phyloP scores from a whole-genome alignment of 2,113 vertebrate genomes.

The Cavia aperea region DNA sequence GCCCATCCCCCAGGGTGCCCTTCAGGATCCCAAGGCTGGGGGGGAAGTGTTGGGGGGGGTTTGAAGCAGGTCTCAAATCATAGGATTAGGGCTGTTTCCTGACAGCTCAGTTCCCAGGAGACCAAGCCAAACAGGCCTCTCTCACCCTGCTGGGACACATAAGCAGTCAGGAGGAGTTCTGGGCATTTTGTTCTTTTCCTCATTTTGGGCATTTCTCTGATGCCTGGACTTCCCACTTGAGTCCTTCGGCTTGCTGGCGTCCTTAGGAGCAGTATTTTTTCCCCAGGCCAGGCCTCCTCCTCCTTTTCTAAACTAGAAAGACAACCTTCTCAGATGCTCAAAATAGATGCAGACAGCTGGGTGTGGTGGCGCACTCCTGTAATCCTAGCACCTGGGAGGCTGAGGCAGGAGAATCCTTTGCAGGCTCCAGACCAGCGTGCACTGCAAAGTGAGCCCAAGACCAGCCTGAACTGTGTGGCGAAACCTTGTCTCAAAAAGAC shows the following conservation, averaged over 20 bases:
- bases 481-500: too few relatives aligned
- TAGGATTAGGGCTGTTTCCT: not conserved
- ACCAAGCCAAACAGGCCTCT: not conserved
- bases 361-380: too few relatives aligned
- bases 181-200: not conserved
- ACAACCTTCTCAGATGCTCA: not conserved
- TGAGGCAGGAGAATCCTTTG: too few relatives aligned
- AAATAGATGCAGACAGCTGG: conserved; percentile 11
- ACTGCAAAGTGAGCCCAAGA: too few relatives aligned
- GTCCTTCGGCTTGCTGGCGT: not conserved
- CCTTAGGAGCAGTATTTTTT: conserved; percentile 5
- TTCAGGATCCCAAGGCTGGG: too few relatives aligned
- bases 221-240: not conserved
- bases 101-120: not conserved
- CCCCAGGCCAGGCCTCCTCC: not conserved
- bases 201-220: not conserved
- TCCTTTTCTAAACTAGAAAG: not conserved
- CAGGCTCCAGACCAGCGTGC: too few relatives aligned
- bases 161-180: not conserved
- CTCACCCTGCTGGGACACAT: not conserved
- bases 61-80: not conserved
- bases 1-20: not conserved
- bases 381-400: too few relatives aligned
- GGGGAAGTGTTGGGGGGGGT: too few relatives aligned
- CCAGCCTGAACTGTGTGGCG: too few relatives aligned